A percentile compares a stretch with the other conserved stretches of the same genome.
Evolutionary conservation across 2,888 invertebrate genomes (phyloP).

Genomic region (Onthophagus sagittarius): DNA sequence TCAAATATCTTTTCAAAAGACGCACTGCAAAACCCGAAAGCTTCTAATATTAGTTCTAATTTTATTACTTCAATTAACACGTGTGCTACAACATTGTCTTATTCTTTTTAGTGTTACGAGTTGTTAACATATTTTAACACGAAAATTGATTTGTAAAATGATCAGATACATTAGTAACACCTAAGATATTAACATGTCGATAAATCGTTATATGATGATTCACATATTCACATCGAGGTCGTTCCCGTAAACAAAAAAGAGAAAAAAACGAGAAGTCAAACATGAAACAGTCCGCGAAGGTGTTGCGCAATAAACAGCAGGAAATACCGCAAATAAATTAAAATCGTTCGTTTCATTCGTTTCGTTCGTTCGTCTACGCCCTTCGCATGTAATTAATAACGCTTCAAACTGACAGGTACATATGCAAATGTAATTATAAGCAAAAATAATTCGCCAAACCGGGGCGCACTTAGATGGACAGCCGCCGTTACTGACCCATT

Average conservation of each 20-base stretch:
- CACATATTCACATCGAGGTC: background rate
- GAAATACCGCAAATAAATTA: background rate
- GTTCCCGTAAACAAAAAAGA: background rate
- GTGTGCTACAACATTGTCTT: too few species aligned
- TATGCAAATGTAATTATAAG: background rate
- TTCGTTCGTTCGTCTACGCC: background rate
- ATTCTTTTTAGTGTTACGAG: too few species aligned
- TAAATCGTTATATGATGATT: background rate
- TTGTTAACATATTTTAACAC: too few species aligned
- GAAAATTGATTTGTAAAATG: background rate
- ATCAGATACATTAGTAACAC: background rate
- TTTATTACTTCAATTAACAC: too few species aligned
- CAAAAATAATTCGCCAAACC: background rate
- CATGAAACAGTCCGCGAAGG: background rate
- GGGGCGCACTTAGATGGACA: background rate
- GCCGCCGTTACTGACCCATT: background rate
- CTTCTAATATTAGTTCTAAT: too few species aligned
- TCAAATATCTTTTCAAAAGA: too few species aligned
- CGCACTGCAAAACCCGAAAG: too few species aligned
- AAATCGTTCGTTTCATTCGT: background rate
- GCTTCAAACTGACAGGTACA: background rate
- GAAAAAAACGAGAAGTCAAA: background rate
- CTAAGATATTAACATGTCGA: background rate
- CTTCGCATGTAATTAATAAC: background rate
- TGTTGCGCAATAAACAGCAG: background rate